Evolutionary conservation across 2,888 invertebrate species (phyloP).

Genomic region (Silvanus unidentatus): DNA sequence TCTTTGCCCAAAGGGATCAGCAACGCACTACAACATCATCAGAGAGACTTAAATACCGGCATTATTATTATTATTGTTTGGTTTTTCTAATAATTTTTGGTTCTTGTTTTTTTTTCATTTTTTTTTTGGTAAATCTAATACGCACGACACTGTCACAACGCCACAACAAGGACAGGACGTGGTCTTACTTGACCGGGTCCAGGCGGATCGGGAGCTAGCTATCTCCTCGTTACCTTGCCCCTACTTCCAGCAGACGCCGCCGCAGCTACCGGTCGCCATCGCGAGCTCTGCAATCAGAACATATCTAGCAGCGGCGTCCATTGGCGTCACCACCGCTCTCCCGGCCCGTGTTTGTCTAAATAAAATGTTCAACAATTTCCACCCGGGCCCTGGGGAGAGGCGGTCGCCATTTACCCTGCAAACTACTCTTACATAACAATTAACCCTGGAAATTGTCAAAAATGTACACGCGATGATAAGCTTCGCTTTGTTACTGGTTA

Average conservation of each 20-base stretch:
- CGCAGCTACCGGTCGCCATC: conserved; percentile 47
- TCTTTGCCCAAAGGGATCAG: conserved; percentile 42
- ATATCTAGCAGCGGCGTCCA: conserved; percentile 53
- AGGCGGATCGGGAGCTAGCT: conserved; percentile 51
- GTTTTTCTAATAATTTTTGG: conserved; percentile 11
- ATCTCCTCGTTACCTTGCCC: conserved; percentile 59
- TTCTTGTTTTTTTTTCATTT: conserved; percentile 10
- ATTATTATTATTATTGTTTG: conserved; percentile 5
- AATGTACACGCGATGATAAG: neutral
- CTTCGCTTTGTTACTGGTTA: neutral
- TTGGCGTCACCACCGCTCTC: conserved; percentile 23
- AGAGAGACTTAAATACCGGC: conserved; percentile 21
- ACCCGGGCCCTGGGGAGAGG: conserved; percentile 12
- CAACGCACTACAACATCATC: conserved; percentile 46
- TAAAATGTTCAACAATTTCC: too few species aligned
- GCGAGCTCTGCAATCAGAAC: conserved; percentile 57
- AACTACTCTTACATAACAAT: conserved; percentile 1
- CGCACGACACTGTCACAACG: conserved; percentile 47
- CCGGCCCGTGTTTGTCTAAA: conserved; percentile 14
- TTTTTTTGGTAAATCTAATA: conserved; percentile 32
- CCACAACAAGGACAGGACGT: conserved; percentile 47
- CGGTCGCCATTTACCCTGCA: conserved; percentile 13
- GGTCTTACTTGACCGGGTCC: conserved; percentile 48
- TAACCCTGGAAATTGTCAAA: neutral
- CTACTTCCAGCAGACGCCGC: conserved; percentile 59